Evolutionary conservation across 2,888 invertebrate genomes (phyloP).

Genomic region (Ormyrus rosae): DNA sequence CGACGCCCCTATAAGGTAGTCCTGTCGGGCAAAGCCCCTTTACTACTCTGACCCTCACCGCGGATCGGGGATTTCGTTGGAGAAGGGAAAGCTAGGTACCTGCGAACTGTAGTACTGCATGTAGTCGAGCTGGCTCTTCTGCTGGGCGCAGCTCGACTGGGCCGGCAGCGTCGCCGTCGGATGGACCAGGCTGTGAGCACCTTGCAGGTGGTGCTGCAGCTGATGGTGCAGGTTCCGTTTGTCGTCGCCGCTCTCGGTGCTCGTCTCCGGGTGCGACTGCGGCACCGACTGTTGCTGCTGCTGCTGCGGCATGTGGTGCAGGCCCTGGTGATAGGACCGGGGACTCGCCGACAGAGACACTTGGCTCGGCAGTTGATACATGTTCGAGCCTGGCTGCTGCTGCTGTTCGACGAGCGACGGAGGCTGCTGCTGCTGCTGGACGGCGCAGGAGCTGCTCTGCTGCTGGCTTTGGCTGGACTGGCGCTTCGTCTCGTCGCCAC

Average conservation of each 20-base stretch:
- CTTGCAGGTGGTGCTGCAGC: slow-evolving; percentile 70
- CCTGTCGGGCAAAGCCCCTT: slow-evolving; percentile 63
- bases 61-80: no score
- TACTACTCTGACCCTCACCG: no score
- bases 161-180: slow-evolving; percentile 72
- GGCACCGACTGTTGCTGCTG: slow-evolving; percentile 61
- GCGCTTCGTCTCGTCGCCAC: slow-evolving; percentile 72
- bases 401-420: slow-evolving; percentile 68
- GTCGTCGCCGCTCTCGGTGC: slow-evolving; percentile 71
- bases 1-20: slow-evolving; percentile 72
- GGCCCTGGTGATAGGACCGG: slow-evolving; percentile 72
- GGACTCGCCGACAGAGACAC: slow-evolving; percentile 69
- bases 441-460: slow-evolving; percentile 62
- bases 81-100: slow-evolving; percentile 59
- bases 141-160: slow-evolving; percentile 73
- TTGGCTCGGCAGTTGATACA: slow-evolving; percentile 72
- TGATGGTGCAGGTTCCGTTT: slow-evolving; percentile 73
- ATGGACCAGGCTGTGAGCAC: slow-evolving; percentile 70
- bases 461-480: slow-evolving; percentile 62
- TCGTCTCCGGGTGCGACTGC: slow-evolving; percentile 63
- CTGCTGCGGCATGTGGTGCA: slow-evolving; percentile 69
- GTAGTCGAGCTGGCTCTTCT: slow-evolving; percentile 74
- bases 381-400: slow-evolving; percentile 65
- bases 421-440: slow-evolving; percentile 62
- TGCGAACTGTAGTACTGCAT: slow-evolving; percentile 74